Evolutionary conservation across 64 coral and sea anemone genomes (phyloP).

Genomic region (Hydrozoanthus tunicans): DNA sequence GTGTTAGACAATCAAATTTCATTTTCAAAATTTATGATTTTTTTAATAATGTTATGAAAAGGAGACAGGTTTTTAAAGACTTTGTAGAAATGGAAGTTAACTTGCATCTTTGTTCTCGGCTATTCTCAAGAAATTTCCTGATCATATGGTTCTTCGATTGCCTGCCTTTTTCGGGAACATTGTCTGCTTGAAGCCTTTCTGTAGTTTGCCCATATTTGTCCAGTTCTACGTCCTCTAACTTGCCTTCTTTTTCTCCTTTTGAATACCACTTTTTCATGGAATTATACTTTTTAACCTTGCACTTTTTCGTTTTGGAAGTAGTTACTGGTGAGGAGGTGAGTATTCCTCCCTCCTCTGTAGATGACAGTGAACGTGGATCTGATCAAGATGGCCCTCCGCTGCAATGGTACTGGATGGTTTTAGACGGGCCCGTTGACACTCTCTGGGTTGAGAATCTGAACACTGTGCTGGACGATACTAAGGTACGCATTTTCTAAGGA

Average conservation of each 20-base stretch:
- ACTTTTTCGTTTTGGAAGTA: background rate
- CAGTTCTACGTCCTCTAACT: background rate
- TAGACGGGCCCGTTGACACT: slow-evolving; percentile 96
- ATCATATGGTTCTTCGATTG: too few relatives aligned
- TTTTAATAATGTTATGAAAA: too few relatives aligned
- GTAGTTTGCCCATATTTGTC: background rate
- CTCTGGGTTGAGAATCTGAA: slow-evolving; percentile 95
- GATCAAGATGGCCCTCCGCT: slow-evolving; percentile 10
- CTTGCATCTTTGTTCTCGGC: too few relatives aligned
- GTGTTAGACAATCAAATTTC: too few relatives aligned
- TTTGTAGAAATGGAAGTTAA: too few relatives aligned
- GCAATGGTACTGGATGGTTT: slow-evolving; percentile 90
- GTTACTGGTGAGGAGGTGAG: slow-evolving; percentile 11
- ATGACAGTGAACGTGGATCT: slow-evolving; percentile 28
- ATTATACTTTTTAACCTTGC: background rate
- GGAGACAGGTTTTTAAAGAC: too few relatives aligned
- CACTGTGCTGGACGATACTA: slow-evolving; percentile 93
- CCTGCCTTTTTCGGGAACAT: too few relatives aligned
- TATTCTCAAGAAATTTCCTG: too few relatives aligned
- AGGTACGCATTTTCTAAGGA: slow-evolving; percentile 48
- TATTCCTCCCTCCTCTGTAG: slow-evolving; percentile 14
- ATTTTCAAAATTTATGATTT: too few relatives aligned
- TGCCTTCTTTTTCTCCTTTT: background rate
- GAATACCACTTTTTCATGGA: background rate
- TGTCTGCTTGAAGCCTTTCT: background rate